Evolutionary conservation across 1,140 invertebrate genomes (phyloP).

Genomic region (Prorops nasuta): DNA sequence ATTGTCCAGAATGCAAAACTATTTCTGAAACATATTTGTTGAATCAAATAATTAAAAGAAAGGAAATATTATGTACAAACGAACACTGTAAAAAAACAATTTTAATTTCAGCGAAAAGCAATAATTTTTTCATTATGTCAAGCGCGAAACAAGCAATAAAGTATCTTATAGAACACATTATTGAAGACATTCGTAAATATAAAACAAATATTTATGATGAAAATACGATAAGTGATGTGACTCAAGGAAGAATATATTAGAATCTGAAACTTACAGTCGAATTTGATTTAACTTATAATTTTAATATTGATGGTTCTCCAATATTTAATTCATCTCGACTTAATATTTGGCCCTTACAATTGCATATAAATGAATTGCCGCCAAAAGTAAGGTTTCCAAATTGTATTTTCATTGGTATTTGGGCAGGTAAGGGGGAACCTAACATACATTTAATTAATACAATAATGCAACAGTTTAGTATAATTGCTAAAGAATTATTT

Average conservation of each 20-base stretch:
- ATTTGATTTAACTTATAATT: slow-evolving; percentile 12
- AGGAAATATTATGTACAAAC: too few species aligned
- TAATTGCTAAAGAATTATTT: neutral
- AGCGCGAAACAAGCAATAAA: too few species aligned
- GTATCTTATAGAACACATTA: slow-evolving; percentile 1
- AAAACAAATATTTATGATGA: neutral
- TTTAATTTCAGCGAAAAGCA: too few species aligned
- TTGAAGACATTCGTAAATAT: neutral
- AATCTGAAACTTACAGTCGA: neutral
- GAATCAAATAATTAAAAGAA: too few species aligned
- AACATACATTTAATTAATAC: slow-evolving; percentile 11
- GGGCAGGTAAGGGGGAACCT: slow-evolving; percentile 16
- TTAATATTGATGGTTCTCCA: slow-evolving; percentile 21
- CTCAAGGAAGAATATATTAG: neutral
- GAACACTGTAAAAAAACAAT: too few species aligned
- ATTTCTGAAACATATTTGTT: too few species aligned
- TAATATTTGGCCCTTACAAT: slow-evolving; percentile 19
- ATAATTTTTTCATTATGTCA: too few species aligned
- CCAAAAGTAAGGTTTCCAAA: slow-evolving; percentile 13
- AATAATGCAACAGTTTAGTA: slow-evolving; percentile 13
- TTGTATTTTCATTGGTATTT: slow-evolving; percentile 16
- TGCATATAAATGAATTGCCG: slow-evolving; percentile 24
- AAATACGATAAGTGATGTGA: neutral
- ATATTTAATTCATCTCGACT: slow-evolving; percentile 13
- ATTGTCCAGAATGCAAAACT: too few species aligned